Conservation (phyloP, 1,140 invertebrate species). For the Atopsyche davidsoni region DNA sequence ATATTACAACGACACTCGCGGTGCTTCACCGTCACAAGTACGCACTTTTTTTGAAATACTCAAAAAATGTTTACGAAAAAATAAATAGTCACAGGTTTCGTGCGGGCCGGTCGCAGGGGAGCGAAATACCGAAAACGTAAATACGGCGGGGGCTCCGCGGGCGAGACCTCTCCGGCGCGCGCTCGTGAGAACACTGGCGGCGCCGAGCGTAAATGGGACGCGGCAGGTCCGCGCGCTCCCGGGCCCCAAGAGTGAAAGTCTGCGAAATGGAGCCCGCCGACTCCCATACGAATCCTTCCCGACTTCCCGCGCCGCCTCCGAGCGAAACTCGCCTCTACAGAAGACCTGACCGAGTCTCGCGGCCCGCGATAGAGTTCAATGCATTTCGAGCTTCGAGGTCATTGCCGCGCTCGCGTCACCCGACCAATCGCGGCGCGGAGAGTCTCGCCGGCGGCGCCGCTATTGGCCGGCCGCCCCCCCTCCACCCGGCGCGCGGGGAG, state of each 20-base stretch:
- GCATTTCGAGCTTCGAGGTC: constrained; percentile 51
- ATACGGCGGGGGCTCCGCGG: constrained; percentile 36
- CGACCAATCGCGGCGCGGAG: constrained; percentile 42
- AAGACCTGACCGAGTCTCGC: constrained; percentile 37
- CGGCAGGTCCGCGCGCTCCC: constrained; percentile 38
- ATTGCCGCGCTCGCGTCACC: constrained; percentile 43
- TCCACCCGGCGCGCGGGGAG: constrained; percentile 32
- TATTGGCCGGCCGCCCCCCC: constrained; percentile 38
- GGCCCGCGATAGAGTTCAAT: constrained; percentile 35
- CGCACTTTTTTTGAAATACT: no score
- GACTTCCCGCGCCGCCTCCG: constrained; percentile 32
- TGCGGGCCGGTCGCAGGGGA: no score
- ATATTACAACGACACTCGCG: no score
- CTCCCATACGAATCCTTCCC: constrained; percentile 45
- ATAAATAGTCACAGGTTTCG: no score
- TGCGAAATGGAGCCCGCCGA: constrained; percentile 46
- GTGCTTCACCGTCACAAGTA: no score
- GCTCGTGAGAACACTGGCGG: constrained; percentile 33
- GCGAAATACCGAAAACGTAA: no score
- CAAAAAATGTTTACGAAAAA: no score
- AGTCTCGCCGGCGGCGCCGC: constrained; percentile 36
- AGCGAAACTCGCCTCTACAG: constrained; percentile 40
- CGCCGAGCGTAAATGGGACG: constrained; percentile 36
- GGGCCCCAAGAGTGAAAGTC: constrained; percentile 51
- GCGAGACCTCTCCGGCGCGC: constrained; percentile 43